Evolutionary conservation across 2,888 invertebrate genomes (phyloP), one percentile per base, ranked within the genome.

Genomic region (Pollenia amentaria): DNA sequence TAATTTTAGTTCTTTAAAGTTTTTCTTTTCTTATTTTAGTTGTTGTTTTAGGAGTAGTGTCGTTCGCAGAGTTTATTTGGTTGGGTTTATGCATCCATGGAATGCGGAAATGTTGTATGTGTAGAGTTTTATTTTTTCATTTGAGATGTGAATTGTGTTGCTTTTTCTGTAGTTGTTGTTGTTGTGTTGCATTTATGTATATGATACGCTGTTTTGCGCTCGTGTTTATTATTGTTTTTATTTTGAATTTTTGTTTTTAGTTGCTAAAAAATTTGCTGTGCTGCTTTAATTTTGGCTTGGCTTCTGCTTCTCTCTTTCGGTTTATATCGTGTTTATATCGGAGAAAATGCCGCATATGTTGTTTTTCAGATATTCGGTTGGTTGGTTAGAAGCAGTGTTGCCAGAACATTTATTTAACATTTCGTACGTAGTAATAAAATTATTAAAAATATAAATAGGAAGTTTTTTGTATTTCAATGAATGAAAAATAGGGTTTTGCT

Each of bases 31-130:
- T 73, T 55, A 21, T 75, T 16, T 55, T 11, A 7, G 3, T 60
- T 62, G 29, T 21, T 42, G 6, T 53, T 44, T 69, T 48, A 12
- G 38, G 10, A 16, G 48, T 46, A 10, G 12, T 55, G 38, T 73
- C 16, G 55, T 69, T 64, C 29, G 29, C 29, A 29, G 46, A 78
- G 60, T 87, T 77, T 77, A 70, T 77, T 83, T 67, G 53, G 51
- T 69, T 80, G 64, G 55, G 70, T 62, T 79, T 65, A 53, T 87
- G 87, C 80, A 86, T 84, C 67, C 67, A 75, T 86, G 88, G 88
- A 86, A 88, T 88, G 88, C 88, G 88, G 88, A 88, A 88, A 86
- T 81, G 84, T 79, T 64, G 16, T 69, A 62, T 76, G 14, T 46
- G 18, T 46, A 44, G 48, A 53, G 42, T 67, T 60, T 55, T 21